Percentiles rank a stretch among this genome's conserved stretches.
Conservation (phyloP, 1,140 invertebrate genomes). For the Diorhabda carinulata region DNA sequence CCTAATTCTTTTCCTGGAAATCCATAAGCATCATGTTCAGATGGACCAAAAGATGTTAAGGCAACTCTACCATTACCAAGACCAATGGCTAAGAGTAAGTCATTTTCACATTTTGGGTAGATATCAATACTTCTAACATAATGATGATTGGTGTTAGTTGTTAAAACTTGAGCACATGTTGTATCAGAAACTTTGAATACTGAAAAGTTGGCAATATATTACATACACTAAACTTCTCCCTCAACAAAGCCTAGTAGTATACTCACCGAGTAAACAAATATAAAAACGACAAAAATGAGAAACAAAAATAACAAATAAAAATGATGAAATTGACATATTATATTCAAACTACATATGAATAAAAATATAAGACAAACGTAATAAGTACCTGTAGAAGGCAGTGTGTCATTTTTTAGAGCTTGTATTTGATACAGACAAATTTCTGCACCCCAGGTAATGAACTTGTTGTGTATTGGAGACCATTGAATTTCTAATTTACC, state of each 20-base stretch:
- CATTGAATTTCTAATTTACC: conserved; percentile 71
- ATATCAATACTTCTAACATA: conserved; percentile 77
- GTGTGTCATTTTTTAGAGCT: conserved; percentile 50
- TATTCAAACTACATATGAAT: background rate
- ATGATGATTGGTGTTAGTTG: conserved; percentile 61
- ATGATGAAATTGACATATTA: background rate
- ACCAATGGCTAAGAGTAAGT: conserved; percentile 78
- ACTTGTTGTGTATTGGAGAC: conserved; percentile 76
- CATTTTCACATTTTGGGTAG: conserved; percentile 64
- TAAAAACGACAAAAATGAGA: conserved; percentile 13
- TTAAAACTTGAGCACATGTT: conserved; percentile 62
- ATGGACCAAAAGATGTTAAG: conserved; percentile 73
- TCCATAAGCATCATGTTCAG: conserved; percentile 61
- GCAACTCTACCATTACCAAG: conserved; percentile 81
- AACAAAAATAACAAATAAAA: conserved; percentile 8
- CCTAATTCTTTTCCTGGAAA: conserved; percentile 74
- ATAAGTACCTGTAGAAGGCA: background rate
- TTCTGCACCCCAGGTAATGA: conserved; percentile 82
- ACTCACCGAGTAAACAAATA: conserved; percentile 16
- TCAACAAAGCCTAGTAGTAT: conserved; percentile 18
- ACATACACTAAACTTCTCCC: conserved; percentile 12
- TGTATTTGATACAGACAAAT: conserved; percentile 77
- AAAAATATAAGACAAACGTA: background rate
- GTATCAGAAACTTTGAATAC: conserved; percentile 65
- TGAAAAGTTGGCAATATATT: conserved; percentile 39